Evolutionary conservation across 2,113 vertebrate species (phyloP), one percentile per base, ranked within the genome.

Genomic region (Syngnathus typhle): DNA sequence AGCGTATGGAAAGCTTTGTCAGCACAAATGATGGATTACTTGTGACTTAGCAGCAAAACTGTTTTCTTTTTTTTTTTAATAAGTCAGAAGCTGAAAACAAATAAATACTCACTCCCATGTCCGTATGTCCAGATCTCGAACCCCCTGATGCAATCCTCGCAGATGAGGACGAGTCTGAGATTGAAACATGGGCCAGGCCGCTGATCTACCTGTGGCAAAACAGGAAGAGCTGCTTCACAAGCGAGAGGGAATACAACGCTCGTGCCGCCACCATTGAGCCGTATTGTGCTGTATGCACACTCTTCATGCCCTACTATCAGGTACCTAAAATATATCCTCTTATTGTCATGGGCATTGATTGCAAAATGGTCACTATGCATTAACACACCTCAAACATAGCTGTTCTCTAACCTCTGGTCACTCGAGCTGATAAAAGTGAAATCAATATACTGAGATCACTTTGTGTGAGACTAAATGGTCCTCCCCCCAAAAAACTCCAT

Each of bases 221-320:
- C 0, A 93, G 84, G 78, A 81, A 85, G 67, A 85, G 80, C 19
- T 93, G 88, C 89, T 95, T 98, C 82, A 85, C 78, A 7, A 92
- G 93, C n/a, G 97, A 99, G 87, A 94, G 90, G 71, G 93, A 96
- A 21, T 95, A 95, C 80, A 98, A 98, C 62, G 84, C 89, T 72
- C 77, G 88, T 2, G 90, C 90, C 64, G 94, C 94, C 69, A 89
- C 85, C 80, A 87, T 87, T 74, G 82, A 93, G 52, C 97, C 96
- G 0, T 72, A 92, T 73, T 98, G 96, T 76, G 96, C 96, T 3
- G 89, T 99, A 66, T 99, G 97, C 79, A 93, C 93, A n/a, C 93
- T 99, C 69, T 91, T 99, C 58, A 92, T 93, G 93, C 95, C 96
- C 0, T 98, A 98, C 82, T 92, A 93, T 76, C 95, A 94, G 95